A percentile compares a stretch with the other conserved stretches of the same genome.
These are phyloP conservation scores for Etheostoma perlongum DNA, from an alignment of 2,797 vertebrate genomes.

Conservation along the genomic window DNA sequence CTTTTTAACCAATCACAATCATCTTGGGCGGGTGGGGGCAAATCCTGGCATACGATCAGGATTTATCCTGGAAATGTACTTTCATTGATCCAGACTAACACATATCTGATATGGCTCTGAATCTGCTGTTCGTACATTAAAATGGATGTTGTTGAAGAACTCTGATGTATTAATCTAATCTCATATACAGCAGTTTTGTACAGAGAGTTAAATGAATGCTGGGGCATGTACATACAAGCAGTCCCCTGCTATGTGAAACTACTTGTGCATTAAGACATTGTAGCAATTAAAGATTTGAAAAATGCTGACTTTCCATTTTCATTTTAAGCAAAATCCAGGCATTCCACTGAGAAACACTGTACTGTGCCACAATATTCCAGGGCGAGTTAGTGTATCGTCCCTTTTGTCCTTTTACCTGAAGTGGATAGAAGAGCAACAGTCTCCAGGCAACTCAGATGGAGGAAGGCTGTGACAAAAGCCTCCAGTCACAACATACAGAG, in stretches of 20 bases:
- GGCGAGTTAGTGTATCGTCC: conserved; percentile 47
- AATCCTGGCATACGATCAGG: too few species aligned
- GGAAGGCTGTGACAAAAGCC: conserved; percentile 56
- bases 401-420: conserved; percentile 67
- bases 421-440: conserved; percentile 60
- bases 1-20: too few species aligned
- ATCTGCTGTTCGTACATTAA: not conserved
- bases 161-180: not conserved
- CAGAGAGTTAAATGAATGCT: not conserved
- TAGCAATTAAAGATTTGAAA: conserved; percentile 4
- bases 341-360: conserved; percentile 12
- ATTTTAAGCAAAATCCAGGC: conserved; percentile 10
- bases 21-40: too few species aligned
- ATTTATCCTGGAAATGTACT: too few species aligned
- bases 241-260: not conserved
- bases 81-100: not conserved
- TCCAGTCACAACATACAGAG: conserved; percentile 73
- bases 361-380: conserved; percentile 25
- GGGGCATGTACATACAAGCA: not conserved
- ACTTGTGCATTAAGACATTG: not conserved
- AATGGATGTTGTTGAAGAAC: not conserved
- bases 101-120: not conserved
- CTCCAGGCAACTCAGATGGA: conserved; percentile 69
- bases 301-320: not conserved
- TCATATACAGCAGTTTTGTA: not conserved